phyloP scores from a whole-genome alignment of 2,113 vertebrate species.

The Brachypteracias leptosomus region DNA sequence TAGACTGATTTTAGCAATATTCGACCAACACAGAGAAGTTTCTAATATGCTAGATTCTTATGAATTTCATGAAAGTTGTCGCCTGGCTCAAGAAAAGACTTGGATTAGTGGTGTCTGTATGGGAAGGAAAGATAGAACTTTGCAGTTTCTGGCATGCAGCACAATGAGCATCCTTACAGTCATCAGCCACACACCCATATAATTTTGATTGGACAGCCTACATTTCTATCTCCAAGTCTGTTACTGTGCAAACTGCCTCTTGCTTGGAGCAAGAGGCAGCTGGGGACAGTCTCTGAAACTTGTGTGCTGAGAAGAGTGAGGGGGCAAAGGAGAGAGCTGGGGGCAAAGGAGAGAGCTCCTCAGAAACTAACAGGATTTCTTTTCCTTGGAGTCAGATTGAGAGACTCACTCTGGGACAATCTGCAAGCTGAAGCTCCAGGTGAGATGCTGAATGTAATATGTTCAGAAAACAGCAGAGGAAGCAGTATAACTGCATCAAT shows the following conservation, averaged over 20 bases:
- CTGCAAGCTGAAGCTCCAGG: background rate
- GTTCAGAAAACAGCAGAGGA: background rate
- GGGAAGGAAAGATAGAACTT: background rate
- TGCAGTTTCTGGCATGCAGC: background rate
- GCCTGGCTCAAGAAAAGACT: background rate
- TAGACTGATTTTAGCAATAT: background rate
- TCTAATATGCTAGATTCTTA: background rate
- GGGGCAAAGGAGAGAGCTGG: background rate
- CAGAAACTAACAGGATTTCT: background rate
- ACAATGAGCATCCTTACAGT: rapidly evolving
- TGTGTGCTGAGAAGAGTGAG: background rate
- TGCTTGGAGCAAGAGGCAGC: background rate
- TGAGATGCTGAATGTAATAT: background rate
- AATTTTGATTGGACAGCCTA: background rate
- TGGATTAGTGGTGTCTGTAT: background rate
- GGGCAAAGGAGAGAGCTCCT: background rate
- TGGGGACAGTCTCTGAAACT: background rate
- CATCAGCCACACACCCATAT: background rate
- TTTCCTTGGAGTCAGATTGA: background rate
- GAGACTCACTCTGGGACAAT: background rate
- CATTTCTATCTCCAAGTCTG: background rate
- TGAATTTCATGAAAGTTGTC: background rate
- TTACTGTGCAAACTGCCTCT: background rate
- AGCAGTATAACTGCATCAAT: background rate
- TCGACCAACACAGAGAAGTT: background rate